These are phyloP conservation scores for Pseudomyrmex dendroicus DNA, from an alignment of 1,140 invertebrate genomes.

Conservation along the genomic window DNA sequence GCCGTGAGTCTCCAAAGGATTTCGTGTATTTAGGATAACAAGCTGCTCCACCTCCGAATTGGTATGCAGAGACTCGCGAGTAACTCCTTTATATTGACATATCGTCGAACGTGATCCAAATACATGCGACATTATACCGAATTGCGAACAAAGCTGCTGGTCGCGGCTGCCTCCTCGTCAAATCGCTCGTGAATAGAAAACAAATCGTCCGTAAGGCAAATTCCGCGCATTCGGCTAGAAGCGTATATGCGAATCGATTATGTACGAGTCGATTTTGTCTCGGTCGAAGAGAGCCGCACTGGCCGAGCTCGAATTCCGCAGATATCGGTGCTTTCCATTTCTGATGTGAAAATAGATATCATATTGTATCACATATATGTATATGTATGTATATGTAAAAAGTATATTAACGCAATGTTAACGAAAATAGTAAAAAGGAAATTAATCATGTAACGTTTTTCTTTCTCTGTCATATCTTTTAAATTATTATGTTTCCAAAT, in stretches of 20 bases:
- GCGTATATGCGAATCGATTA: slow-evolving; percentile 66
- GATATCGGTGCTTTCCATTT: neutral
- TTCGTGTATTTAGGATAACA: slow-evolving; percentile 86
- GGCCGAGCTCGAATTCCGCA: slow-evolving; percentile 15
- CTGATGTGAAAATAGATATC: slow-evolving; percentile 15
- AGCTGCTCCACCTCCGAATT: slow-evolving; percentile 82
- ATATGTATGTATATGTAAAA: neutral
- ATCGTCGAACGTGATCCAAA: slow-evolving; percentile 86
- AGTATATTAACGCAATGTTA: neutral
- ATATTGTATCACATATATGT: no score
- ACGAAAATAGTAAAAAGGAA: neutral
- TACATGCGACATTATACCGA: slow-evolving; percentile 85
- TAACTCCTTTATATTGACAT: slow-evolving; percentile 86
- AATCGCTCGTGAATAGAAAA: slow-evolving; percentile 82
- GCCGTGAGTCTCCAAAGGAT: slow-evolving; percentile 82
- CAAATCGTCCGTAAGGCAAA: slow-evolving; percentile 80
- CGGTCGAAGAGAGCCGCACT: neutral
- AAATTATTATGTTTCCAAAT: neutral
- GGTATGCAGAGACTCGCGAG: slow-evolving; percentile 82
- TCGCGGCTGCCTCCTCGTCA: slow-evolving; percentile 72
- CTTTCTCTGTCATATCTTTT: neutral
- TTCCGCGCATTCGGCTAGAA: slow-evolving; percentile 52
- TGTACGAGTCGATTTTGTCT: slow-evolving; percentile 47
- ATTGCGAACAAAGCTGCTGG: slow-evolving; percentile 79
- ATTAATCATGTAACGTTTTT: neutral